phyloP scores from a whole-genome alignment of 1,140 invertebrate species.

The Ceratosolen solmsi region DNA sequence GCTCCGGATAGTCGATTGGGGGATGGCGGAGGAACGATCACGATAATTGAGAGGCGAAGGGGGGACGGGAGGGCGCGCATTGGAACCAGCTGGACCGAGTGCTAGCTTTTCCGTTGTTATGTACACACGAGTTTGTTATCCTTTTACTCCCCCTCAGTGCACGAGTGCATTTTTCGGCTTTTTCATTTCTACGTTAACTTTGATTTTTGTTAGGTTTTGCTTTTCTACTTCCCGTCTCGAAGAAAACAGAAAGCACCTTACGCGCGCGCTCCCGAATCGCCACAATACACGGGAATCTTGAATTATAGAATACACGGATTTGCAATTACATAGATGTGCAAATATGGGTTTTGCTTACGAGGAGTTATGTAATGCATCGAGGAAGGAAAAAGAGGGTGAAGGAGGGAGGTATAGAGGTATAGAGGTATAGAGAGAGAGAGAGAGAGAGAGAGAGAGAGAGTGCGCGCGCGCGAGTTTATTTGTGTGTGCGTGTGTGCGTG shows the following conservation, averaged over 20 bases:
- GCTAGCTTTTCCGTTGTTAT: neutral
- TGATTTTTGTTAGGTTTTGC: neutral
- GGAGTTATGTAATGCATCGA: neutral
- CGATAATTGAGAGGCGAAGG: too few species aligned
- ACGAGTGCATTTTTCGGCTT: neutral
- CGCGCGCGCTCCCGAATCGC: neutral
- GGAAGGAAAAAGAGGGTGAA: neutral
- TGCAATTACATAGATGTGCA: constrained; percentile 42
- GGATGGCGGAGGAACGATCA: too few species aligned
- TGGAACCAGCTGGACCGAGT: constrained; percentile 1
- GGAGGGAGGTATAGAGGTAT: neutral
- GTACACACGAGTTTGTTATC: neutral
- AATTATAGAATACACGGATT: constrained; percentile 10
- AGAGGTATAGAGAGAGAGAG: neutral
- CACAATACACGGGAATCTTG: neutral
- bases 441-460: constrained; percentile 7
- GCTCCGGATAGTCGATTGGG: too few species aligned
- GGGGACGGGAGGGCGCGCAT: too few species aligned
- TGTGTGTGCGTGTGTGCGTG: too few species aligned
- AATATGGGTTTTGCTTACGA: constrained; percentile 41
- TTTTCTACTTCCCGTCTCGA: neutral
- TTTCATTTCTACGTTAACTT: neutral
- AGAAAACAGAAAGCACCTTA: neutral
- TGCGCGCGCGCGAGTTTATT: too few species aligned
- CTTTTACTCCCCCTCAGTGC: neutral